Base-by-base conservation (phyloP, 2,888 invertebrate species). In the Caenorhabditis sulstoni region DNA sequence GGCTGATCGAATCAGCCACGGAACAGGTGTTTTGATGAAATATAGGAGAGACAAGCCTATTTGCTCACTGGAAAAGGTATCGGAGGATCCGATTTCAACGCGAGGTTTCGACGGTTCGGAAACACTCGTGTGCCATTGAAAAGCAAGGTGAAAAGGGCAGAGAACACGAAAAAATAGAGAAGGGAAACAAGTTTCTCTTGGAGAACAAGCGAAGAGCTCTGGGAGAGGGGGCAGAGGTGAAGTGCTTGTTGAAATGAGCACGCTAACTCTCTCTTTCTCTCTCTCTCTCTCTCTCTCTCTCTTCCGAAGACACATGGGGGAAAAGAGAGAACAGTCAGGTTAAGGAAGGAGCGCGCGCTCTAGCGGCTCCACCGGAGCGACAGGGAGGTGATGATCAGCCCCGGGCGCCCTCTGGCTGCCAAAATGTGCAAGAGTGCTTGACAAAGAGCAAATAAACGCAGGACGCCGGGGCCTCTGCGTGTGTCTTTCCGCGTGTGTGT, bases 171-270 rank as follows among this genome's bases (percentile, higher is more conserved):
- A 66, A 23, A 18, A 35, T 9, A 65, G 44, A 29, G 58, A 58
- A 58, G 20, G 11, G 7, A 11, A 23, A 50, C 11, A 22, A 50
- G 12, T 50, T 23, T 9, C 50, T 47, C 66, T 47, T 29, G 29
- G 29, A 29, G 29, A 29, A 29, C 29, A 29, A 29, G 29, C 7
- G 29, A 29, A 29, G 7, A 57, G 39, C 47, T 50, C 47, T 29
- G 1, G 12, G 49, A 55, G 41, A 64, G 18, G 55, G 71, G 71
- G 71, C 71, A 71, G 50, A 71, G 71, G 71, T 71, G 71, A 71
- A 71, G 71, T 71, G 71, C 62, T 71, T 71, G 71, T 71, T 71
- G 71, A 71, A 64, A 57, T 61, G 62, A 64, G 61, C 44, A 64
- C 70, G 59, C 47, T 50, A 50, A 59, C 58, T 59, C 37, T 47